Evolutionary conservation across 2,797 vertebrate genomes (phyloP), one percentile per base, ranked within the genome.

Genomic region (Rhynchotus rufescens): DNA sequence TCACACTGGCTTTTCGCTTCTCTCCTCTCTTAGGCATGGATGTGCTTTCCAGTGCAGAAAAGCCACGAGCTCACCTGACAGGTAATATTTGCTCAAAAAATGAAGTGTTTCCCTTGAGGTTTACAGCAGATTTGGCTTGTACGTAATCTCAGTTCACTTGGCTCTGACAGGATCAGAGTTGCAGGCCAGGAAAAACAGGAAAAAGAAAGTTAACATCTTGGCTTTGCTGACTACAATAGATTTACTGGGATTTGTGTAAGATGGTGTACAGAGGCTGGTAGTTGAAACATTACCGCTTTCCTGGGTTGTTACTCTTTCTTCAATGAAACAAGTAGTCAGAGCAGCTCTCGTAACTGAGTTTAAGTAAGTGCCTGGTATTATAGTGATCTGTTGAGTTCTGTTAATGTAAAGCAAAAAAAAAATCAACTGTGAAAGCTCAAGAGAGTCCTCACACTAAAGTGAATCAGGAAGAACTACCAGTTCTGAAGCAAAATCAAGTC

Each of bases 41-140:
- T 4, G 34, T 15, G 2, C 42, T 88, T 84, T 22, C 77, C 67
- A 90, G 88, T 4, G 77, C 84, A 26, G 90, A 96, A 51, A 98
- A 98, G 69, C 97, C 97, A 19, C 95, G 97, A 86, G 97, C 97
- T 2, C 98, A 98, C 40, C 95, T 98, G 85, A 98, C 97, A 97
- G 96, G 97, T 98, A 97, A 96, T 44, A 22, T 26, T 65, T 62
- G 60, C 32, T 90, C 74, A 9, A 25, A 71, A 65, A 65, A n/a
- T 11, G 3, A 74, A 91, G 10, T 0, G 0, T 34, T 80, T 73
- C 20, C 36, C 13, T 2, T 0, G 10, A 32, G 62, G 51, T 14
- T 65, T n/a, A 15, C 28, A 45, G 71, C 28, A 25, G 52, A 23
- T 30, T 14, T n/a, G 22, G 4, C 2, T 8, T 23, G 25, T 64